A percentile compares a stretch with the other conserved stretches of the same genome.
phyloP scores from a whole-genome alignment of 1,140 invertebrate genomes.

The Telenomus remus region DNA sequence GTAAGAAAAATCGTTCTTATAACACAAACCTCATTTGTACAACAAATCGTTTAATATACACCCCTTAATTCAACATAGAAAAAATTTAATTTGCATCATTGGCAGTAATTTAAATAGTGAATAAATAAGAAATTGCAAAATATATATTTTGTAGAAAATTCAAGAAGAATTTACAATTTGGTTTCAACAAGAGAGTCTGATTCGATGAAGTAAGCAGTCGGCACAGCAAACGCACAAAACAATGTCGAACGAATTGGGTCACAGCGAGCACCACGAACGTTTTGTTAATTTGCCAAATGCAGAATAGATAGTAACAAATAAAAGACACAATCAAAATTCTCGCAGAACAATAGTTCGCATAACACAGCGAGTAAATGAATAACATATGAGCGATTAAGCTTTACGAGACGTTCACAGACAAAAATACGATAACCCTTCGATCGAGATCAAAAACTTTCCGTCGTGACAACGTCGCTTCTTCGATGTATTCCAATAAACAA shows the following conservation, averaged over 20 bases:
- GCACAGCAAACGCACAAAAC: conserved; percentile 21
- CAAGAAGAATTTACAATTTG: too few species aligned
- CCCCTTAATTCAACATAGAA: too few species aligned
- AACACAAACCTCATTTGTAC: too few species aligned
- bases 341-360: conserved; percentile 45
- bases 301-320: conserved; percentile 41
- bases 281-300: conserved; percentile 45
- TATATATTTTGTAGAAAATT: too few species aligned
- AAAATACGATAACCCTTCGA: conserved; percentile 60
- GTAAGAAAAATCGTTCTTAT: too few species aligned
- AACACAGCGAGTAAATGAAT: conserved; percentile 42
- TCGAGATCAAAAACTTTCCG: conserved; percentile 55
- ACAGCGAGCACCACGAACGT: conserved; percentile 23
- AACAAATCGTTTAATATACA: too few species aligned
- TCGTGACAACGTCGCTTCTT: conserved; percentile 40
- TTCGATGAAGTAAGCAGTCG: conserved; percentile 25
- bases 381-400: conserved; percentile 53
- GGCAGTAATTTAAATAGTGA: too few species aligned
- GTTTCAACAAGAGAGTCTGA: too few species aligned
- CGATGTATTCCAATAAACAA: conserved; percentile 9
- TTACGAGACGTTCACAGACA: conserved; percentile 46
- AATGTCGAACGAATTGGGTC: conserved; percentile 38
- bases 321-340: conserved; percentile 42
- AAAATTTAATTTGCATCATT: too few species aligned
- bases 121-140: too few species aligned